Evolutionary conservation across 2,888 invertebrate species (phyloP), one percentile per base, ranked within the genome.

Genomic region (Caradrina kadenii): DNA sequence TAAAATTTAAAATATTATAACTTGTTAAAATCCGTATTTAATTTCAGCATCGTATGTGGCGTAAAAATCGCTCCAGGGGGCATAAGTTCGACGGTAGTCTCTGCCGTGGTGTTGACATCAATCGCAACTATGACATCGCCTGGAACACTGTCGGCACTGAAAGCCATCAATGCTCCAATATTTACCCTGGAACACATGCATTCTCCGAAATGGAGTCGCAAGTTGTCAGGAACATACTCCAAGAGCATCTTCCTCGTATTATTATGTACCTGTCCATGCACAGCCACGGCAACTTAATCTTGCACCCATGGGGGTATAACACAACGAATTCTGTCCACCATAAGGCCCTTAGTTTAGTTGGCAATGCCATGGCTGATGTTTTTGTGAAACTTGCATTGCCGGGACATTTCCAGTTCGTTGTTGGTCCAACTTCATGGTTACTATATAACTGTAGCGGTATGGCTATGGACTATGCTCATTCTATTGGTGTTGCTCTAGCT

Each of bases 201-300:
- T 97, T 97, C 90, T 97, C 97, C 0, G 97, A 97, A 89, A 92
- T 96, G 0, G 98, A 98, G 91, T 96, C 96, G 0, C 86, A 86
- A 45, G 93, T 96, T 61, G 92, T 98, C 1, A 93, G 96, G 0
- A 96, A 97, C 74, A 95, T 97, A 76, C 87, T 98, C 55, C 83
- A 93, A 11, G 89, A 94, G 0, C 86, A 96, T 39, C 90, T 94
- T 0, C 83, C 90, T 17, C 90, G 95, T 21, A 92, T 97, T 45
- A 96, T 97, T 66, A 91, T 97, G 71, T 98, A 97, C 88, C 83
- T 98, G 15, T 97, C 97, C 0, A 93, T 98, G 76, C 98, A 98
- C 87, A 97, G 98, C 21, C 98, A 96, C 83, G 98, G 98, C 19
- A 96, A 96, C 78, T 96, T 96, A 87, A 89, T 97, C 39, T 87